Percentiles rank a stretch among this genome's conserved stretches.
These are phyloP conservation scores for Aythya baeri DNA, from an alignment of 2,113 vertebrate species.

Conservation along the genomic window DNA sequence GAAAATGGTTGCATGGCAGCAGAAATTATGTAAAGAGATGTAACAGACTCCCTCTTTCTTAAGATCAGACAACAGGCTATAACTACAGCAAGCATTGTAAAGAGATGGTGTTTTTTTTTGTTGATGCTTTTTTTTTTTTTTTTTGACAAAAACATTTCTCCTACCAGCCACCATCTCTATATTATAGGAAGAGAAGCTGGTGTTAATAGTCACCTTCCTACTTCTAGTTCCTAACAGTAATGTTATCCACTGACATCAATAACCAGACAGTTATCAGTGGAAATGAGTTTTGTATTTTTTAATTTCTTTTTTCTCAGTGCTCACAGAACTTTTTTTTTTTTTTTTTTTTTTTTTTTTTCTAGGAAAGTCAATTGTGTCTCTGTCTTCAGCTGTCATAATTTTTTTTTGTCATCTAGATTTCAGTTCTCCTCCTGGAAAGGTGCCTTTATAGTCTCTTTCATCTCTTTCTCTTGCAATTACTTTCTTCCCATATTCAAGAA, in stretches of 20 bases:
- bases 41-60: background rate
- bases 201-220: background rate
- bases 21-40: background rate
- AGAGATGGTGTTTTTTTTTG: accelerated
- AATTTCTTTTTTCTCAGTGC: background rate
- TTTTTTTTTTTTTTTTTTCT: background rate
- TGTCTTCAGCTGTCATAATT: background rate
- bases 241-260: background rate
- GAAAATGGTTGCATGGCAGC: background rate
- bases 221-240: background rate
- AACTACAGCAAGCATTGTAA: background rate
- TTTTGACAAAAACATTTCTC: background rate
- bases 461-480: background rate
- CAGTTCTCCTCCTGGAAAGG: background rate
- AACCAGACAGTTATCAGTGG: background rate
- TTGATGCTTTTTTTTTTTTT: no score
- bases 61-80: background rate
- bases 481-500: background rate
- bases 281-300: background rate
- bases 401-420: background rate
- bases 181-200: background rate
- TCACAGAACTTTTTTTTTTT: background rate
- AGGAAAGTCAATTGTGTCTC: background rate
- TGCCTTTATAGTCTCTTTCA: background rate
- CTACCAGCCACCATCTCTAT: background rate